Conservation (phyloP, 2,888 invertebrate genomes). For the Graphium colonna region DNA sequence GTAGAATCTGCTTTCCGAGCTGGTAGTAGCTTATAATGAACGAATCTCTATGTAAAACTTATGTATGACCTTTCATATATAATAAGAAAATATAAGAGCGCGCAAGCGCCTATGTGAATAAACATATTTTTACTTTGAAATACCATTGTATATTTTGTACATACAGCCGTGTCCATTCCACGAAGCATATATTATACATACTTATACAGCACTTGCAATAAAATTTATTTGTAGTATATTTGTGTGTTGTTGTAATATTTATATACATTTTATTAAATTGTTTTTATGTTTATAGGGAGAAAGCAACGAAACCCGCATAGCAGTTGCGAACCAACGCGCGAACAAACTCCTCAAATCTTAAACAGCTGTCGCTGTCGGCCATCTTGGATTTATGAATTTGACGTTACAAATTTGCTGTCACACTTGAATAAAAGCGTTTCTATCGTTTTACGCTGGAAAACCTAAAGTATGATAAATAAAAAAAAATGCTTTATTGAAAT, state of each 20-base stretch:
- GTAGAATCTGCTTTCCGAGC: no score
- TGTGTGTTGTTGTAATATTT: not conserved
- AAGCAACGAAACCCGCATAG: slow-evolving; percentile 93
- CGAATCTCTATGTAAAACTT: no score
- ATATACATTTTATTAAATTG: slow-evolving; percentile 8
- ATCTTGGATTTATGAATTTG: slow-evolving; percentile 11
- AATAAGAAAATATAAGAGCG: no score
- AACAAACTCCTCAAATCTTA: slow-evolving; percentile 91
- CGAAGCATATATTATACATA: not conserved
- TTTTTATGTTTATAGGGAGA: slow-evolving; percentile 80
- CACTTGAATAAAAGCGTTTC: not conserved
- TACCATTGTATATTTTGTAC: not conserved
- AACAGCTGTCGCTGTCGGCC: slow-evolving; percentile 31
- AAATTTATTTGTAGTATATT: not conserved
- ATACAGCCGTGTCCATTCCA: not conserved
- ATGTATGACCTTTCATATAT: no score
- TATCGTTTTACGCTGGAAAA: no score
- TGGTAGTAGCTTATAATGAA: no score
- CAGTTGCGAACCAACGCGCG: slow-evolving; percentile 94
- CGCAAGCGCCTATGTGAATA: no score
- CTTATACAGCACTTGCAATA: not conserved
- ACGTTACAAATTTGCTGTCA: slow-evolving; percentile 9
- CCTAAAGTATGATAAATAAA: no score
- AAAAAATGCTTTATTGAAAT: no score
- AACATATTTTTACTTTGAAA: no score